Conservation (phyloP, 2,113 vertebrate genomes). For the Tylochromis polylepis region DNA sequence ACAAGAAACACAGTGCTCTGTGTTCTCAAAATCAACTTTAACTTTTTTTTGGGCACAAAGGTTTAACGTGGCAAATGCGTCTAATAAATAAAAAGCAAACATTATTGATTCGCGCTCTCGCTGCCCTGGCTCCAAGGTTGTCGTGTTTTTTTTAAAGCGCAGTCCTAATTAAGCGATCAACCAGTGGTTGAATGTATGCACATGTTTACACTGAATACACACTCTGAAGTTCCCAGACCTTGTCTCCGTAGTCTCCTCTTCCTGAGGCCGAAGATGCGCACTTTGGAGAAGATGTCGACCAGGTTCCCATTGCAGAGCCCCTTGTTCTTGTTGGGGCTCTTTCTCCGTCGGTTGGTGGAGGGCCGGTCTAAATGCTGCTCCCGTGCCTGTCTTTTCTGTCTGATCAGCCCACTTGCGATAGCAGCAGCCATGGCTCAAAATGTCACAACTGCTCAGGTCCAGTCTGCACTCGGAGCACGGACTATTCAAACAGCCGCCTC, state of each 20-base stretch:
- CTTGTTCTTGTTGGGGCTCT: conserved; percentile 94
- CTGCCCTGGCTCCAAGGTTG: not conserved
- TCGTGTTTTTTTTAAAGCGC: not conserved
- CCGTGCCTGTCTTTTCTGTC: conserved; percentile 95
- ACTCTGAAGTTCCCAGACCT: conserved; percentile 79
- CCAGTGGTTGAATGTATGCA: conserved; percentile 4
- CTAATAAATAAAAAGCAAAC: not conserved
- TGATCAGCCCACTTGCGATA: conserved; percentile 96
- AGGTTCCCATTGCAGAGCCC: conserved; percentile 96
- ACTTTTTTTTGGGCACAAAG: conserved; percentile 6
- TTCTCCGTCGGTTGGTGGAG: conserved; percentile 89
- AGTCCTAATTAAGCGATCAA: not conserved
- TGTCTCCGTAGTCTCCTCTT: conserved; percentile 95
- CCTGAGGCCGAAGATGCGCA: conserved; percentile 98
- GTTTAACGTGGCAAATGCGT: not conserved
- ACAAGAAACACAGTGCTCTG: not conserved
- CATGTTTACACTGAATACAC: conserved; percentile 3
- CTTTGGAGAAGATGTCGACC: conserved; percentile 99
- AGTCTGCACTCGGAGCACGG: conserved; percentile 65
- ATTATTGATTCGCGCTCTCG: not conserved
- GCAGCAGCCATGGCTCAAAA: conserved; percentile 91
- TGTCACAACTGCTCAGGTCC: conserved; percentile 62
- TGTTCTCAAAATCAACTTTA: not conserved
- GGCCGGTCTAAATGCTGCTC: conserved; percentile 96
- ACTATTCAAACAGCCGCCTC: conserved; percentile 68